Base-by-base conservation (phyloP, 2,797 vertebrate genomes). In the Centropyge bicolor region DNA sequence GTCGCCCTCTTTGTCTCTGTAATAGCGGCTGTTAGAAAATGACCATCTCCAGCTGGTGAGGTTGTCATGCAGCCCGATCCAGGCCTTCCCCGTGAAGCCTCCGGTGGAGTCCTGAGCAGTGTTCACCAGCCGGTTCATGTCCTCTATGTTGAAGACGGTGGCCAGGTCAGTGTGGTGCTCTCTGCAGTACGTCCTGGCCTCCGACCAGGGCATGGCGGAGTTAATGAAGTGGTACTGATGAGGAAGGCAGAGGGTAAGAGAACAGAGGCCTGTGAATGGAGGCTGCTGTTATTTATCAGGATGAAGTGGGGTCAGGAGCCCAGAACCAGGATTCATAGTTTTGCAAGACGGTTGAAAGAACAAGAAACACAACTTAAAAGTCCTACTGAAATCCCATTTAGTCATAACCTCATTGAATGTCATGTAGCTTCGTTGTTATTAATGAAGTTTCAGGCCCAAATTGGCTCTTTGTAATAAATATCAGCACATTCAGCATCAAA, bases 21-120 rank as follows among this genome's bases (percentile, higher is more conserved):
- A 48, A 41, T 17, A 36, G 3, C 6, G 3, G n/a, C 10, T 11
- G 12, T 60, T 27, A 20, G 76, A 31, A 8, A 75, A 20, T 0
- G 88, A 89, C 89, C 88, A 91, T 43, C 20, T 76, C 86, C 85
- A 92, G 56, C 45, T 76, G 10, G 40, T 27, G 17, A 62, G 13
- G 76, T 82, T 31, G 3, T 64, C 64, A 3, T 59, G 16, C 24
- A 91, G 80, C 3, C 91, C 90, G 9, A 91, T 89, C 91, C 91
- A 92, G 41, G 67, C 83, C 22, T 4, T 6, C 10, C 7, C 4
- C 0, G 36, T 36, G 2, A 51, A 56, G 20, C 46, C 54, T 1
- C 24, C 43, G 0, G 14, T 36, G 22, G 66, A 6, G n/a, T 38
- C 59, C 48, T 31, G 52, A 3, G 24, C 61, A 7, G 46, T 0